Base-by-base conservation (phyloP, 2,113 vertebrate species). In the Ophthalmotilapia sp. region DNA sequence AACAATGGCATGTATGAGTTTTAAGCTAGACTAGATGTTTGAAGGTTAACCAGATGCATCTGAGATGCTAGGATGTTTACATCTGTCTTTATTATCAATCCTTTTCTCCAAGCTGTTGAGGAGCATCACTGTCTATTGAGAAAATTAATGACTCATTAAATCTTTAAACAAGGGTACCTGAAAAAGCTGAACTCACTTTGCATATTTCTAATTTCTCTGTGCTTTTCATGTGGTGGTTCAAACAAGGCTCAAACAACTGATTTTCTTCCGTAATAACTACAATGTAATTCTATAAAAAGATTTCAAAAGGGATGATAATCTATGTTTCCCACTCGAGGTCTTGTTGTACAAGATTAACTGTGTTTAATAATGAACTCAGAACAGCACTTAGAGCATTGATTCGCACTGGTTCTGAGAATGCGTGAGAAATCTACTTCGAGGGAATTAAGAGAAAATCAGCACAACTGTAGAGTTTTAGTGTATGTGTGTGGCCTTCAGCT, bases 291-390 rank as follows among this genome's bases (percentile, higher is more conserved):
- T 45, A 38, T 38, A 68, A 68, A 68, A 68, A 7, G 60, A 17
- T 31, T 49, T 49, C 45, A 75, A 40, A 40, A 83, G 33, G 58
- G 33, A 84, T 58, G 4, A 36, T 54, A 31, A 79, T 26, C 55
- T 73, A 6, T 9, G 58, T 77, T 84, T 81, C 26, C 65, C 75
- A 13, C 33, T 83, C 10, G 1, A 47, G 54, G 31, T 53, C 58
- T 88, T 84, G 68, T 86, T 60, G 86, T 86, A 31, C 75, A 77
- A 88, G 85, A 92, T 94, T 86, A 91, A 83, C 82, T 47, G 80
- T 80, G 82, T 90, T 89, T 90, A 86, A 89, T 90, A 85, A 84
- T 88, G 80, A 86, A 90, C 77, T 85, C 49, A 15, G 54, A 84
- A 81, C 82, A 86, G 56, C 80, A 85, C 26, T 80, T 9, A 7